phyloP scores from a whole-genome alignment of 2,113 vertebrate species.

The Callaeas wilsoni region DNA sequence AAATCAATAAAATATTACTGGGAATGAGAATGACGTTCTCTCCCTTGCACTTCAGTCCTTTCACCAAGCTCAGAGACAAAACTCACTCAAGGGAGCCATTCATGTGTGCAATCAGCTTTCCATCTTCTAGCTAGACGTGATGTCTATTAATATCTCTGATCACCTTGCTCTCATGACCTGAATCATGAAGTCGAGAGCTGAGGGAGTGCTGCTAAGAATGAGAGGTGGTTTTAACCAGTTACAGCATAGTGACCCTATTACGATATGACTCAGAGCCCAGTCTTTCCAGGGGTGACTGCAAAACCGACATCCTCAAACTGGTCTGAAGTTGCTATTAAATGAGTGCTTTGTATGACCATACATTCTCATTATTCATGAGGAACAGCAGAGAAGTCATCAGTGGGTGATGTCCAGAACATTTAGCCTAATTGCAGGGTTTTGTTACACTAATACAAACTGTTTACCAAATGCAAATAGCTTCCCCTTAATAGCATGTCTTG shows the following conservation, averaged over 20 bases:
- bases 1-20: conserved; percentile 53
- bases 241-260: background rate
- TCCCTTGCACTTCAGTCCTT: background rate
- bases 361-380: background rate
- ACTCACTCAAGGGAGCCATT: background rate
- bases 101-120: background rate
- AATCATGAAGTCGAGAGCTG: background rate
- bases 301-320: background rate
- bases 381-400: background rate
- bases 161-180: background rate
- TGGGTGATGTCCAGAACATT: background rate
- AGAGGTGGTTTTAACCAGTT: background rate
- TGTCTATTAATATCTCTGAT: background rate
- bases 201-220: background rate
- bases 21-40: background rate
- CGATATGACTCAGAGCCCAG: background rate
- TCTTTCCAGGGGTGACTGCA: background rate
- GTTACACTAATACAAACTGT: background rate
- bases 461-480: background rate
- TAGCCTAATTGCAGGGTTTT: background rate
- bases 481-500: background rate
- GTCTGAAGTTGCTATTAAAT: background rate
- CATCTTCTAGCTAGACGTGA: background rate
- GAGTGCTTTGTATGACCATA: background rate
- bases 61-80: background rate